These are phyloP conservation scores for Cossypha polioptera DNA, from an alignment of 2,797 vertebrate species.

Conservation along the genomic window DNA sequence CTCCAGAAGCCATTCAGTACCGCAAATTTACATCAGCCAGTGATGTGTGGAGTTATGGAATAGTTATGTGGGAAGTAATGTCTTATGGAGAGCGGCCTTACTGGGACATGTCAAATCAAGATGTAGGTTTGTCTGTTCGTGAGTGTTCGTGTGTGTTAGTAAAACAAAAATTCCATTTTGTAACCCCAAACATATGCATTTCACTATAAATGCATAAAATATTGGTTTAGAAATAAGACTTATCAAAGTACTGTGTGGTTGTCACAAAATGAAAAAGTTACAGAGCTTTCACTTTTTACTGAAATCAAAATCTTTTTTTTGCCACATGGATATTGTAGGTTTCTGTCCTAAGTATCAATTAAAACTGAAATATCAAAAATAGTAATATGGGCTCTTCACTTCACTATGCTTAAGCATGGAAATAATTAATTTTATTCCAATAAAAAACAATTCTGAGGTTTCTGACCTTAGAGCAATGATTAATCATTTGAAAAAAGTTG, in stretches of 20 bases:
- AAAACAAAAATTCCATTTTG: neutral
- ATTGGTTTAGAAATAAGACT: neutral
- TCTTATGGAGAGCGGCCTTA: conserved; percentile 97
- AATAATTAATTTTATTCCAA: neutral
- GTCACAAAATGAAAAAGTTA: neutral
- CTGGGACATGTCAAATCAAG: conserved; percentile 99
- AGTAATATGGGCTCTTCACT: neutral
- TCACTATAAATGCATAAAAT: neutral
- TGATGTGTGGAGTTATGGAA: conserved; percentile 97
- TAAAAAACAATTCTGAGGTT: neutral
- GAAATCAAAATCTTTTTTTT: neutral
- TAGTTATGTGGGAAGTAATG: conserved; percentile 99
- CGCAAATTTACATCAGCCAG: conserved; percentile 98
- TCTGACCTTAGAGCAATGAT: conserved; percentile 13
- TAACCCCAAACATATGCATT: neutral
- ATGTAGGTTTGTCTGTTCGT: conserved; percentile 81
- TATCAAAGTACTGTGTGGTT: neutral
- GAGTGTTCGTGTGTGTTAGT: neutral
- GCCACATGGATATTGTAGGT: neutral
- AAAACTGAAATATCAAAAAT: neutral
- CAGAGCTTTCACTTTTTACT: neutral
- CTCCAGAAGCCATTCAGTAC: conserved; percentile 96
- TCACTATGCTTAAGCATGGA: neutral
- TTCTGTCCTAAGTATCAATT: neutral
- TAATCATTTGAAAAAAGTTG: conserved; percentile 24